Evolutionary conservation across 2,797 vertebrate genomes (phyloP).

Genomic region (Sebastes trivittatus): DNA sequence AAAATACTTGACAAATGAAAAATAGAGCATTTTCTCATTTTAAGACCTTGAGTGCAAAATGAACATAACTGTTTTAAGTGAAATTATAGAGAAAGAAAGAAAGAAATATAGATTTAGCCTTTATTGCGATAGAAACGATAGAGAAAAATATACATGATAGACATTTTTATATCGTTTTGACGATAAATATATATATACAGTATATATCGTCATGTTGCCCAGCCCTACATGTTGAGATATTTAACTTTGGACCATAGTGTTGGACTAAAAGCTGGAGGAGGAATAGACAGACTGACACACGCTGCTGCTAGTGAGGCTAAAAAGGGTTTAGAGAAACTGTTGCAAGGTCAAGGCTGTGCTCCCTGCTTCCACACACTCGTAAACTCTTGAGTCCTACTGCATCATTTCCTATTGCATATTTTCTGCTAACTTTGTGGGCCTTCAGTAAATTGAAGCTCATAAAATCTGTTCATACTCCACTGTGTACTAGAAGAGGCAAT

Average conservation of each 20-base stretch:
- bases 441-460: slow-evolving; percentile 23
- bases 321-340: slow-evolving; percentile 9
- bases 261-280: not conserved
- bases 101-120: too few species aligned
- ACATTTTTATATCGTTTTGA: too few species aligned
- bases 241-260: not conserved
- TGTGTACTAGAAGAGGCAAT: slow-evolving; percentile 20
- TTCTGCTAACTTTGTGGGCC: slow-evolving; percentile 1
- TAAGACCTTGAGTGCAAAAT: too few species aligned
- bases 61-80: too few species aligned
- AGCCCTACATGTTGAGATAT: not conserved
- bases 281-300: not conserved
- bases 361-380: not conserved
- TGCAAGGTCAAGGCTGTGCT: slow-evolving; percentile 11
- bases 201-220: too few species aligned
- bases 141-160: too few species aligned
- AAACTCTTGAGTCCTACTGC: not conserved
- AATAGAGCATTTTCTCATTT: too few species aligned
- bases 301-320: slow-evolving; percentile 2
- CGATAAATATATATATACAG: too few species aligned
- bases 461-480: slow-evolving; percentile 25
- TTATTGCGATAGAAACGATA: too few species aligned
- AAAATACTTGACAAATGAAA: too few species aligned
- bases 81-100: too few species aligned
- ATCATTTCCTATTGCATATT: slow-evolving; percentile 31